phyloP scores from a whole-genome alignment of 2,797 vertebrate species.

The Sebastes hubbsi region DNA sequence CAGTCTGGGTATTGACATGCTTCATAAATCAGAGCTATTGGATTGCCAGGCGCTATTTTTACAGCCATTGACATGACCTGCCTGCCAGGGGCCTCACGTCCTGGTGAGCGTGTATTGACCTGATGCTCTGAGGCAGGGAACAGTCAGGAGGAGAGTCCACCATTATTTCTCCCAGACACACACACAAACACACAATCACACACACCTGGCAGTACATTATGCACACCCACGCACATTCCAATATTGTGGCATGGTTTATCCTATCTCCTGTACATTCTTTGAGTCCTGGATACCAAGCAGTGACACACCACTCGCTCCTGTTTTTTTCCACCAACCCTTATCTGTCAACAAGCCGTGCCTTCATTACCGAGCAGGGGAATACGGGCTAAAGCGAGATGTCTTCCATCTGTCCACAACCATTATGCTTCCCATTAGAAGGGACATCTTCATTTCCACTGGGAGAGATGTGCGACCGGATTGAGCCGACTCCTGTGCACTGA shows the following conservation, averaged over 20 bases:
- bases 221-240: constrained; percentile 13
- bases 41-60: constrained; percentile 81
- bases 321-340: constrained; percentile 27
- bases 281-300: constrained; percentile 12
- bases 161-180: constrained; percentile 32
- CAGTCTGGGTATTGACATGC: constrained; percentile 76
- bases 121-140: constrained; percentile 41
- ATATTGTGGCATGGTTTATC: constrained; percentile 16
- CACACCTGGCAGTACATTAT: constrained; percentile 15
- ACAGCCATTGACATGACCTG: constrained; percentile 67
- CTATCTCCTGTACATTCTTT: constrained; percentile 14
- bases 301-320: constrained; percentile 19
- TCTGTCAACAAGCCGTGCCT: constrained; percentile 57
- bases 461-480: constrained; percentile 44
- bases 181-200: constrained; percentile 1
- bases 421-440: constrained; percentile 68
- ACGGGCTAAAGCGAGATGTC: constrained; percentile 58
- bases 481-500: constrained; percentile 57
- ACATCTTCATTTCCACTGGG: constrained; percentile 77
- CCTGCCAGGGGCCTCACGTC: constrained; percentile 50
- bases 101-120: constrained; percentile 55
- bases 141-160: constrained; percentile 29
- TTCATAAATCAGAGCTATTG: constrained; percentile 81
- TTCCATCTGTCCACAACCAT: constrained; percentile 75
- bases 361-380: constrained; percentile 53